These are phyloP conservation scores for Xiphorhynchus elegans DNA, from an alignment of 2,113 vertebrate species.

Conservation along the genomic window DNA sequence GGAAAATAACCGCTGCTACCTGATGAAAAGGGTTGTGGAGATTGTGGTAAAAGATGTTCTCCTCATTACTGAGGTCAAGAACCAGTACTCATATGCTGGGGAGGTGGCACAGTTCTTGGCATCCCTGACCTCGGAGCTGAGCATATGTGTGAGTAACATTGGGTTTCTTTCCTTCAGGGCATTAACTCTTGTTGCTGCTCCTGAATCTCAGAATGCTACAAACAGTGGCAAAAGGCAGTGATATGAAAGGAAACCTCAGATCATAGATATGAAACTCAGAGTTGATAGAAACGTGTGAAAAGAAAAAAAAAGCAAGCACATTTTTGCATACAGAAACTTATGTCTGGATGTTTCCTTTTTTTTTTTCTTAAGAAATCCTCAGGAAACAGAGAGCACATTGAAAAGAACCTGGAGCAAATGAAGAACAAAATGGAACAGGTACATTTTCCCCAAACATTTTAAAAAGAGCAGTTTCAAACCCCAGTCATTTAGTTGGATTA, in stretches of 20 bases:
- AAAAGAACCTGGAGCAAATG: slow-evolving; percentile 69
- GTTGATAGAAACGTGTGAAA: background rate
- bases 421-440: slow-evolving; percentile 75
- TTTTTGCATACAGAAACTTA: background rate
- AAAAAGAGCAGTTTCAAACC: background rate
- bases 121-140: slow-evolving; percentile 63
- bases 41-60: slow-evolving; percentile 73
- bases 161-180: background rate
- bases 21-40: slow-evolving; percentile 76
- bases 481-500: background rate
- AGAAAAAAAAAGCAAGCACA: background rate
- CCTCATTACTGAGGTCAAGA: background rate
- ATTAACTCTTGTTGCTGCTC: background rate
- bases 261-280: background rate
- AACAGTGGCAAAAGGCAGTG: background rate
- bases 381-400: slow-evolving; percentile 38
- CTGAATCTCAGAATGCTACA: background rate
- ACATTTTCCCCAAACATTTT: background rate
- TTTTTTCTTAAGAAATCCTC: slow-evolving; percentile 44
- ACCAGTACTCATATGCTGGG: slow-evolving; percentile 30
- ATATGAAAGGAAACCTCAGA: slow-evolving; percentile 48
- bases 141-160: slow-evolving; percentile 67
- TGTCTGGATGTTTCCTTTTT: background rate
- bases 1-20: slow-evolving; percentile 74
- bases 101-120: slow-evolving; percentile 72